Evolutionary conservation across 2,888 invertebrate genomes (phyloP), one percentile per base, ranked within the genome.

Genomic region (Ophraella communa): DNA sequence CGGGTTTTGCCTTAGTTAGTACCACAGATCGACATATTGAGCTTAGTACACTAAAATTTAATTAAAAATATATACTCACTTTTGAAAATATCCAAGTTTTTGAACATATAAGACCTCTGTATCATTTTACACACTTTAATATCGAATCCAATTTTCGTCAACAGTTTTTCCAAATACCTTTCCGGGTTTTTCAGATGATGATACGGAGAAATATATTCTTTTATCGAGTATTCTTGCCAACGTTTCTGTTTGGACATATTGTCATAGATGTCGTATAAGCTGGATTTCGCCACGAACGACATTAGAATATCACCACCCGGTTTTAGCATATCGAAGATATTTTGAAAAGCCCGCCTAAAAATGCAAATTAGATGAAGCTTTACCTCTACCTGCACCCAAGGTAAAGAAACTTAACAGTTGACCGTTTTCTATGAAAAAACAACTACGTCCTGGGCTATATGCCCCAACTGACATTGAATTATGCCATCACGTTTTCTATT

Each of bases 281-380:
- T 88, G 80, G 89, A 89, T 64, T 85, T 86, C 0, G 90, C 90
- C 24, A 91, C 79, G 74, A 92, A 91, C 17, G 88, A 85, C 1
- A 93, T 77, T 10, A 93, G 79, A 52, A 88, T 87, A 72, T 89
- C 89, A 0, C 93, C 93, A 3, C 87, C 88, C 0, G 87, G 86
- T 64, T 83, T 84, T n/a, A 93, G 80, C 56, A 93, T 78, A 33
- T 87, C 82, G 79, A 85, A 87, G 57, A 93, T 88, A 75, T 91
- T 91, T 60, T 82, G 81, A 59, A 90, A 83, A 0, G 89, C 89
- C 72, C 80, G 82, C 73, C 87, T 91, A 81, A 47, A 84, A 83
- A 56, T n/a, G n/a, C n/a, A n/a, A n/a, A n/a, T n/a, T n/a, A n/a
- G n/a, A n/a, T n/a, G n/a, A n/a, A n/a, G n/a, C n/a, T n/a, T n/a